A percentile compares a stretch with the other conserved stretches of the same genome.
These are phyloP conservation scores for Zoanthus gigantus DNA, from an alignment of 92 coral and sea anemone genomes.

Conservation along the genomic window DNA sequence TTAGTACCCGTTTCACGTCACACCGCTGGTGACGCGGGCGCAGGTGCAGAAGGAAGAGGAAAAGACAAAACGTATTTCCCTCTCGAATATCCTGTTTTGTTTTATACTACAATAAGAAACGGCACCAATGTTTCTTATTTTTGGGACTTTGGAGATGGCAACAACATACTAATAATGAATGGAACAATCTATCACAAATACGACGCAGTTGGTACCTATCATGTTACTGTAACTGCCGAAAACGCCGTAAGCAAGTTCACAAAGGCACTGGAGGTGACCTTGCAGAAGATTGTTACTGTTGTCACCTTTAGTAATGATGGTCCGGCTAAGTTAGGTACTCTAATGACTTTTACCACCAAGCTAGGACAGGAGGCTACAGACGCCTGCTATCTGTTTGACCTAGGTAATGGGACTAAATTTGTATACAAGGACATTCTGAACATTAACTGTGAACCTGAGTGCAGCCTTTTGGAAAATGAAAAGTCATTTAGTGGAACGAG, in stretches of 20 bases:
- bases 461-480: constrained; percentile 22
- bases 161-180: constrained; percentile 29
- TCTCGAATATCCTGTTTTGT: constrained; percentile 62
- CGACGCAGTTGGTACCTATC: constrained; percentile 40
- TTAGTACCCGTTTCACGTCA: constrained; percentile 48
- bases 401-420: constrained; percentile 66
- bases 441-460: constrained; percentile 52
- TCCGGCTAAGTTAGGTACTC: constrained; percentile 47
- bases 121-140: constrained; percentile 89
- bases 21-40: constrained; percentile 79
- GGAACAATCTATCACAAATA: constrained; percentile 62
- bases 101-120: constrained; percentile 56
- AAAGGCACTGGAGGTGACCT: constrained; percentile 1
- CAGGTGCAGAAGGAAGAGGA: constrained; percentile 79
- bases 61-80: constrained; percentile 65
- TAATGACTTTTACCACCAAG: constrained; percentile 52
- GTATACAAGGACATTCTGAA: constrained; percentile 48
- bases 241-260: constrained; percentile 64
- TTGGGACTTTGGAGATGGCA: constrained; percentile 77
- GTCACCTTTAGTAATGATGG: constrained; percentile 61
- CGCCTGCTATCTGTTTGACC: constrained; percentile 66
- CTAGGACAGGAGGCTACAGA: constrained; percentile 71
- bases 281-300: constrained; percentile 58
- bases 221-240: constrained; percentile 25
- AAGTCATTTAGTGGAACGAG: constrained; percentile 25